A percentile compares a stretch with the other conserved stretches of the same genome.
Conservation (phyloP, 2,113 vertebrate species). For the Sylvilagus bachmani region DNA sequence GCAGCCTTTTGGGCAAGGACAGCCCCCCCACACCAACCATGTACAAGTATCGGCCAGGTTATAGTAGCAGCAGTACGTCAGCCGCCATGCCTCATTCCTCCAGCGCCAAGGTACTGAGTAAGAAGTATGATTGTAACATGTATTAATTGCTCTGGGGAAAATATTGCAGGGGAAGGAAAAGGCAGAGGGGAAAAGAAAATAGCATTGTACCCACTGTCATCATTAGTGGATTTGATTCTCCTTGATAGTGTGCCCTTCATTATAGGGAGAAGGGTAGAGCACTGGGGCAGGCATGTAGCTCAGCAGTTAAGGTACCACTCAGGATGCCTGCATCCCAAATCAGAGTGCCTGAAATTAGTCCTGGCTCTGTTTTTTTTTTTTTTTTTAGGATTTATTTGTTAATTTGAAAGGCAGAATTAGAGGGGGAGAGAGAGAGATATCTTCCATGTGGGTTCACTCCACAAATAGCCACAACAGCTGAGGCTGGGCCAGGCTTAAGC, state of each 20-base stretch:
- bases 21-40: constrained; percentile 96
- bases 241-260: not conserved
- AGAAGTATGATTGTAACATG: too few species aligned
- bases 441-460: too few species aligned
- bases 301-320: too few species aligned
- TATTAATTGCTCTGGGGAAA: not conserved
- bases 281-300: not conserved
- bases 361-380: too few species aligned
- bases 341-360: too few species aligned
- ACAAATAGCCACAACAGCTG: too few species aligned
- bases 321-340: too few species aligned
- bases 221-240: not conserved
- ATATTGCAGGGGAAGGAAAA: not conserved
- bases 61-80: constrained; percentile 93
- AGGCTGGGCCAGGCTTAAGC: too few species aligned
- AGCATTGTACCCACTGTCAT: not conserved
- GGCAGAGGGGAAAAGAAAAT: not conserved
- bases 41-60: constrained; percentile 96
- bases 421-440: too few species aligned
- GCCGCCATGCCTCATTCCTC: constrained; percentile 89
- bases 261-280: not conserved
- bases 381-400: too few species aligned
- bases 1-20: constrained; percentile 92
- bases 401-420: too few species aligned
- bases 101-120: constrained; percentile 87